phyloP scores from a whole-genome alignment of 2,888 invertebrate genomes.

The Athalia cordata region DNA sequence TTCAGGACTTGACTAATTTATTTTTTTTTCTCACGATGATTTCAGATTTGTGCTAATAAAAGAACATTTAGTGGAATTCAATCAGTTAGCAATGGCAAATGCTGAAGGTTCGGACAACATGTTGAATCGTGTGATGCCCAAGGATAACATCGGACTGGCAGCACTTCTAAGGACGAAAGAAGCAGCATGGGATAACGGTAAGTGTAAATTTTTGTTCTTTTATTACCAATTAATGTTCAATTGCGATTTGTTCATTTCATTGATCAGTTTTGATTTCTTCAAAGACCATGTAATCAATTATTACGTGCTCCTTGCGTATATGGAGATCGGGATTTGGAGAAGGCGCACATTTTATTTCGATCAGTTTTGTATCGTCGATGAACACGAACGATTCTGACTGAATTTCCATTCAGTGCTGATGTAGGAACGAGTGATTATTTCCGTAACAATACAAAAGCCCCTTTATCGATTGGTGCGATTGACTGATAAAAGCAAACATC shows the following conservation, averaged over 20 bases:
- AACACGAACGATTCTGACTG: not conserved
- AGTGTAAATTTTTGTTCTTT: conserved; percentile 59
- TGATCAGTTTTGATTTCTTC: not conserved
- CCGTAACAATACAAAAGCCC: conserved; percentile 7
- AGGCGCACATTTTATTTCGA: no score
- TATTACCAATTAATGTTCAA: not conserved
- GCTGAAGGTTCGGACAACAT: conserved; percentile 98
- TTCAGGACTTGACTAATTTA: not conserved
- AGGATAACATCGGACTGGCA: conserved; percentile 98
- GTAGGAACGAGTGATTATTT: not conserved
- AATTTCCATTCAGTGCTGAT: not conserved
- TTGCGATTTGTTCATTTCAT: not conserved
- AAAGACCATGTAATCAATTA: no score
- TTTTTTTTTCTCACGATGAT: conserved; percentile 49
- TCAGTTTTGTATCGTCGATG: no score
- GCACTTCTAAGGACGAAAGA: conserved; percentile 96
- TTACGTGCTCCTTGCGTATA: no score
- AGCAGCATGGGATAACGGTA: conserved; percentile 93
- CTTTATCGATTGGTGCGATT: conserved; percentile 7
- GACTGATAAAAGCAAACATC: conserved; percentile 14
- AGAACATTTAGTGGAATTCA: conserved; percentile 98
- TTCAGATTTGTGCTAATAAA: conserved; percentile 94
- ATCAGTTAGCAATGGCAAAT: conserved; percentile 98
- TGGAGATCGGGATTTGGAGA: no score
- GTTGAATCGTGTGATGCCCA: conserved; percentile 99